phyloP scores from a whole-genome alignment of 64 coral and sea anemone species.

The Dendronephthya gigantea region DNA sequence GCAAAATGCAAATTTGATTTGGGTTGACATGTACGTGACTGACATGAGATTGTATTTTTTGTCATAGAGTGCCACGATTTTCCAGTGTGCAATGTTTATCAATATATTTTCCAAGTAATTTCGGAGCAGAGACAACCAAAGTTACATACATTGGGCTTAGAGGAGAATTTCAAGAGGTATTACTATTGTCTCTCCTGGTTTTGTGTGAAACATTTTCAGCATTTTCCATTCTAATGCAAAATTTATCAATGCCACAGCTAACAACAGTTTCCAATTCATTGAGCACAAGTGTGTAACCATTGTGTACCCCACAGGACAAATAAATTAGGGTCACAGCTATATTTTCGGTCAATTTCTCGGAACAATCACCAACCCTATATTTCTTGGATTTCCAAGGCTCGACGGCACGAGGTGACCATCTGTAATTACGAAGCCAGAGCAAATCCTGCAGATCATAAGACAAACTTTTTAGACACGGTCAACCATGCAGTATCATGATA shows the following conservation, averaged over 20 bases:
- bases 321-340: too few species aligned
- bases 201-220: too few species aligned
- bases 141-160: constrained; percentile 82
- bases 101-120: constrained; percentile 83
- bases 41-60: too few species aligned
- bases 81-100: constrained; percentile 86
- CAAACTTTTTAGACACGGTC: constrained; percentile 65
- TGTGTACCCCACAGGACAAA: too few species aligned
- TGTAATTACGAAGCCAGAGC: constrained; percentile 96
- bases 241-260: too few species aligned
- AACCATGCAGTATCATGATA: constrained; percentile 50
- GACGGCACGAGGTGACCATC: constrained; percentile 82
- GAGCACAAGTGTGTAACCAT: too few species aligned
- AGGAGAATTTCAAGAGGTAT: constrained; percentile 68
- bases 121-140: constrained; percentile 81
- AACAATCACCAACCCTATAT: too few species aligned
- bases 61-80: constrained; percentile 43
- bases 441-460: constrained; percentile 85
- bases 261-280: too few species aligned
- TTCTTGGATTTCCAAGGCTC: constrained; percentile 4
- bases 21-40: too few species aligned
- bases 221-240: not conserved
- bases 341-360: too few species aligned
- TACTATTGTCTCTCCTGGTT: too few species aligned
- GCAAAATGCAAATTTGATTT: too few species aligned